phyloP scores from a whole-genome alignment of 2,888 invertebrate species.

The Macaria notata region DNA sequence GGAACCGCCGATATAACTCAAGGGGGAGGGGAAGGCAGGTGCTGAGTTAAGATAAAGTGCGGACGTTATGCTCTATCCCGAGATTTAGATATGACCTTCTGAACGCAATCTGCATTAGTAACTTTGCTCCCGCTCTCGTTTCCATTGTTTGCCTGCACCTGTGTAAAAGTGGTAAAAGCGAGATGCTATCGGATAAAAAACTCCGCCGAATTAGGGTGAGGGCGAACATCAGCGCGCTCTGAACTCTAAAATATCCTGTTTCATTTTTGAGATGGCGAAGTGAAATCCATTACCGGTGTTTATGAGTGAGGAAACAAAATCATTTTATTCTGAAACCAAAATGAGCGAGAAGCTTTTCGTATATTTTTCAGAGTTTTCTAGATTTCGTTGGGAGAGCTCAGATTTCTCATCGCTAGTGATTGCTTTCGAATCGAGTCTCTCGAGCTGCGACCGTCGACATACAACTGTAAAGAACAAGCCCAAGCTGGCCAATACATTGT shows the following conservation, averaged over 20 bases:
- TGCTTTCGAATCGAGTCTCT: slow-evolving; percentile 2
- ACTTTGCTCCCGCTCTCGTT: slow-evolving; percentile 40
- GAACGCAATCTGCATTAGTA: slow-evolving; percentile 75
- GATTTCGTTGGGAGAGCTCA: slow-evolving; percentile 1
- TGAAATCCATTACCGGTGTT: slow-evolving; percentile 22
- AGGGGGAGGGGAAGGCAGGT: slow-evolving; percentile 58
- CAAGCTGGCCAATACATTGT: no score
- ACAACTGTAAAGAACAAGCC: no score
- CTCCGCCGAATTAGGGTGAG: slow-evolving; percentile 21
- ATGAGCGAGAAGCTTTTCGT: slow-evolving; percentile 14
- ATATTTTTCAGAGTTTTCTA: slow-evolving; percentile 8
- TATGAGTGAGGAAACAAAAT: slow-evolving; percentile 21
- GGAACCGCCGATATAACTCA: slow-evolving; percentile 66
- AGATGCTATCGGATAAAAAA: slow-evolving; percentile 27
- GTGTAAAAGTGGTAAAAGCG: slow-evolving; percentile 39
- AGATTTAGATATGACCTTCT: slow-evolving; percentile 78
- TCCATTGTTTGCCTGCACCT: slow-evolving; percentile 49
- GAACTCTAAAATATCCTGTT: slow-evolving; percentile 23
- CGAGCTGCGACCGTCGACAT: slow-evolving; percentile 2
- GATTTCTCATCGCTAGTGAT: slow-evolving; percentile 3
- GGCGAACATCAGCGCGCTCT: slow-evolving; percentile 16
- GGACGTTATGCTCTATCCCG: slow-evolving; percentile 68
- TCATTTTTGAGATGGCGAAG: slow-evolving; percentile 21
- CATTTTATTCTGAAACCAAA: slow-evolving; percentile 13
- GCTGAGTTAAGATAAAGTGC: slow-evolving; percentile 74